phyloP scores from a whole-genome alignment of 2,797 vertebrate species.

The Chrysolophus pictus region DNA sequence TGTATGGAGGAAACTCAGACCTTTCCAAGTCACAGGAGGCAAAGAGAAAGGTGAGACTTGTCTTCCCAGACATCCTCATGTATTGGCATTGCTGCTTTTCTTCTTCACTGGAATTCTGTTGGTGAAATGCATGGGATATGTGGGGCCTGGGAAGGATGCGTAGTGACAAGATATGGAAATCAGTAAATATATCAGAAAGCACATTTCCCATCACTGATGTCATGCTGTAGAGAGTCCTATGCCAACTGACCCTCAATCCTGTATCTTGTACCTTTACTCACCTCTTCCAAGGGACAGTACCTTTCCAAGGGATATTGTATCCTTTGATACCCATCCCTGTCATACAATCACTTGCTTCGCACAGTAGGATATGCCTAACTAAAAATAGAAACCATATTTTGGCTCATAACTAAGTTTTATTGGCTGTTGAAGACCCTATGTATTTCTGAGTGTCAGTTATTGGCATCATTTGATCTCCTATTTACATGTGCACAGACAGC shows the following conservation, averaged over 20 bases:
- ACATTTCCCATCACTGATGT: rapidly evolving
- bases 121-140: rapidly evolving
- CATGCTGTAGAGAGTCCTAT: background rate
- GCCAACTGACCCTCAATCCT: background rate
- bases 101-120: background rate
- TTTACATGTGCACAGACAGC: background rate
- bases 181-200: background rate
- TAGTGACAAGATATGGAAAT: background rate
- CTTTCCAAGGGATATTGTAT: background rate
- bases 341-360: background rate
- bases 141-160: background rate
- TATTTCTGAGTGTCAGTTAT: background rate
- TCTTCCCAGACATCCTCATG: background rate
- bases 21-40: background rate
- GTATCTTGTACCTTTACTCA: background rate
- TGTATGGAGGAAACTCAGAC: background rate
- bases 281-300: rapidly evolving
- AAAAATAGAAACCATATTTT: background rate
- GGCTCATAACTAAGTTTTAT: background rate
- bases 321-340: background rate
- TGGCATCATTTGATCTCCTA: background rate
- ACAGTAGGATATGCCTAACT: background rate
- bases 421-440: background rate
- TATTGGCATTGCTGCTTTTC: background rate
- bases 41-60: background rate